phyloP scores from a whole-genome alignment of 2,888 invertebrate genomes.

The Hofmannophila pseudospretella region DNA sequence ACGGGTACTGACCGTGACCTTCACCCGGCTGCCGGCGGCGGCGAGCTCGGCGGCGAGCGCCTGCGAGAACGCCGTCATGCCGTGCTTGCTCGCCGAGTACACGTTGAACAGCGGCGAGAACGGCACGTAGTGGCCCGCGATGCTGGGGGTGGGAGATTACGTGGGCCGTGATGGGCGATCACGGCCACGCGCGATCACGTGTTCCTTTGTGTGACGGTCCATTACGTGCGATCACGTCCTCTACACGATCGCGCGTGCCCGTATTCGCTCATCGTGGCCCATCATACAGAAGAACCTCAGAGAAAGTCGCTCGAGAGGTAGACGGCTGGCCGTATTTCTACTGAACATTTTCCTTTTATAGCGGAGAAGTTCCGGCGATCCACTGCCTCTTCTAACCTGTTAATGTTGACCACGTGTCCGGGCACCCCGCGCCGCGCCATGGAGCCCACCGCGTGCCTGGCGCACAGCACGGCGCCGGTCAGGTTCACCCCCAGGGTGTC shows the following conservation, averaged over 20 bases:
- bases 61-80: slow-evolving; percentile 69
- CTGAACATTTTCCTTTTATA: no score
- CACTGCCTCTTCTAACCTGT: no score
- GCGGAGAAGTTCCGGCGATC: no score
- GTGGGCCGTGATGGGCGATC: slow-evolving; percentile 43
- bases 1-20: slow-evolving; percentile 54
- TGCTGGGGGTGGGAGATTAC: no score
- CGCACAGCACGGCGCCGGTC: slow-evolving; percentile 58
- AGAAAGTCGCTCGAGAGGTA: no score
- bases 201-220: no score
- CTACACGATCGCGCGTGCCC: no score
- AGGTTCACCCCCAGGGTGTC: slow-evolving; percentile 60
- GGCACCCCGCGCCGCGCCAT: slow-evolving; percentile 55
- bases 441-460: slow-evolving; percentile 60
- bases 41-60: slow-evolving; percentile 72
- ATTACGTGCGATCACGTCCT: no score
- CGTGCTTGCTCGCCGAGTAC: slow-evolving; percentile 76
- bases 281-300: no score
- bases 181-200: no score
- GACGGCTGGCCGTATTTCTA: no score
- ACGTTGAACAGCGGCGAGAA: slow-evolving; percentile 46
- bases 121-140: slow-evolving; percentile 60
- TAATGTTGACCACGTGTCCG: slow-evolving; percentile 68
- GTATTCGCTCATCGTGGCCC: no score
- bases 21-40: slow-evolving; percentile 52